Evolutionary conservation across 2,113 vertebrate genomes (phyloP).

Genomic region (Otus sunia): DNA sequence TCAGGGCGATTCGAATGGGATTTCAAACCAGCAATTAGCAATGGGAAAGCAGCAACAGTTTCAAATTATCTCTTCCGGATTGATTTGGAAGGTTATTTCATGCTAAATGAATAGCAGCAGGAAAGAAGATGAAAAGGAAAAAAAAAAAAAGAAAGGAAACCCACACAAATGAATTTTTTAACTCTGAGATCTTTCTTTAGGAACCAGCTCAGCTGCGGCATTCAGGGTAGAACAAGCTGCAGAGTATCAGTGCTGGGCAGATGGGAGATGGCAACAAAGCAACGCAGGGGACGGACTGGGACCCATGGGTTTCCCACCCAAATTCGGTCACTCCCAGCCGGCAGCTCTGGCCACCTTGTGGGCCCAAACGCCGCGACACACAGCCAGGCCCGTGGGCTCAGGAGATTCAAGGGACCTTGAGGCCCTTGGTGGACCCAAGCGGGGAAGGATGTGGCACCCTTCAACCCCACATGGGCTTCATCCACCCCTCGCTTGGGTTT

Average conservation of each 20-base stretch:
- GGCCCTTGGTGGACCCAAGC: not conserved
- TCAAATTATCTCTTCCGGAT: constrained; percentile 36
- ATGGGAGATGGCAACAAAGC: not conserved
- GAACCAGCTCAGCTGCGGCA: not conserved
- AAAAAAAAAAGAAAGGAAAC: not conserved
- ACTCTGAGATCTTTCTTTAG: not conserved
- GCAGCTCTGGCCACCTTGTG: not conserved
- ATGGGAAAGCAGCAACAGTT: constrained; percentile 12
- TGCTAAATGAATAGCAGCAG: constrained; percentile 49
- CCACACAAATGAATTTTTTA: not conserved
- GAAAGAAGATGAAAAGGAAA: constrained; percentile 31
- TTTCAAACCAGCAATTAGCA: constrained; percentile 32
- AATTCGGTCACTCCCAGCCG: not conserved
- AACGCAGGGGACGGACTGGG: not conserved
- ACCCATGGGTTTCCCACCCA: not conserved
- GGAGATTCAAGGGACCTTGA: rapidly evolving
- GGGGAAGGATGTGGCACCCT: rapidly evolving
- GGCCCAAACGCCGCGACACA: rapidly evolving
- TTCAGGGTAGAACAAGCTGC: not conserved
- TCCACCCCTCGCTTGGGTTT: not conserved
- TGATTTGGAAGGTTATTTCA: constrained; percentile 54
- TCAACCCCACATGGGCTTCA: not conserved
- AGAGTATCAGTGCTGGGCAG: not conserved
- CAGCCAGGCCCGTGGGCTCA: not conserved
- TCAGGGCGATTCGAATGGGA: not conserved